Base-by-base conservation (phyloP, 2,797 vertebrate species). In the Pipistrellus pipistrellus region DNA sequence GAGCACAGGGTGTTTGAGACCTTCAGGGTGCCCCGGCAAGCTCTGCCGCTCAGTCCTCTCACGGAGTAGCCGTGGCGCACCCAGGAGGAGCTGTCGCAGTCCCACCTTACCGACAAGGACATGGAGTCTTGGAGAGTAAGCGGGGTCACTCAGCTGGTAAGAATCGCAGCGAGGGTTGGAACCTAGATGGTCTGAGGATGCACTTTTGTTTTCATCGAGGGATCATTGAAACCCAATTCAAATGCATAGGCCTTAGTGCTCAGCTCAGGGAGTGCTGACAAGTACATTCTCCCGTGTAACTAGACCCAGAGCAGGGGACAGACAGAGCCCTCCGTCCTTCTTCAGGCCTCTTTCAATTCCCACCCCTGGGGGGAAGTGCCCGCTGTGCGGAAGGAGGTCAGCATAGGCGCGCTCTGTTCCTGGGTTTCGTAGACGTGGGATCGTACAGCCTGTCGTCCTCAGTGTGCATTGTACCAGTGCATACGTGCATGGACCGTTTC, bases 281-380 rank as follows among this genome's bases (percentile, higher is more conserved):
- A 21, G 17, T 3, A 1, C 20, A 4, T 68, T 62, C 15, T 9
- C 9, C 6, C 57, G 8, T 0, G 25, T 21, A 53, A 3, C 30
- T 2, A 17, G 30, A 4, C 38, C 75, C 66, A 21, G 13, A 12
- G 71, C 2, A 44, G 6, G 69, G 64, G 8, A 0, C 1, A 12
- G 27, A 7, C 38, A 41, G 38, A 11, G 13, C 11, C 4, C 1
- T 1, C 38, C 2, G 0, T 55, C 53, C 3, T 30, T n/a, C 23
- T 71, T 32, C 59, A 0, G 4, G 64, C 15, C 25, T 55, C 86
- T 53, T 0, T 15, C 41, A 2, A 3, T 18, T 38, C 48, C 75
- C 20, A 2, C 44, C 41, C 1, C 32, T 0, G 0, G 0, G 0
- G 2, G 84, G 41, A 76, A 51, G 66, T 2, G 14, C 5, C n/a